Conservation (phyloP, 2,113 vertebrate species). For the Callopanchax toddi region DNA sequence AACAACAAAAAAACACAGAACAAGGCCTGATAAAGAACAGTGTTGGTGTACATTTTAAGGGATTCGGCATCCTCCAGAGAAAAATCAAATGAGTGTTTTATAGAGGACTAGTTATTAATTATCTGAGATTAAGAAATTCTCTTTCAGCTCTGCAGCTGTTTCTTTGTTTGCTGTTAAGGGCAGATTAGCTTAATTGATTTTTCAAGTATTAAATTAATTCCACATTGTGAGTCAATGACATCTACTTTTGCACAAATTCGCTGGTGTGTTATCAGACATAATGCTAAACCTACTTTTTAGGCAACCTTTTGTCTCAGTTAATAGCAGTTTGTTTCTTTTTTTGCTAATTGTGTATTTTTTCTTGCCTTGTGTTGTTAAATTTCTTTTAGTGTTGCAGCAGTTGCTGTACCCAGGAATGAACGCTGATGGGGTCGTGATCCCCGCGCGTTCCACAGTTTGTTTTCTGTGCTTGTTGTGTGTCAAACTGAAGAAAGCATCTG, state of each 20-base stretch:
- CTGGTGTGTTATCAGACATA: slow-evolving; percentile 39
- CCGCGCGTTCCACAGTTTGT: background rate
- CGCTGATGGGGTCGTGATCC: background rate
- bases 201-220: slow-evolving; percentile 75
- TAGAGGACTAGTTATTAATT: slow-evolving; percentile 75
- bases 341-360: background rate
- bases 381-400: background rate
- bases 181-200: slow-evolving; percentile 77
- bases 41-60: slow-evolving; percentile 66
- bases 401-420: slow-evolving; percentile 6
- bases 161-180: slow-evolving; percentile 70
- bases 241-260: slow-evolving; percentile 47
- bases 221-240: slow-evolving; percentile 57
- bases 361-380: slow-evolving; percentile 5
- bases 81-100: slow-evolving; percentile 65
- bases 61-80: slow-evolving; percentile 60
- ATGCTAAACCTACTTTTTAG: slow-evolving; percentile 18
- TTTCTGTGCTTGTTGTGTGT: slow-evolving; percentile 7
- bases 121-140: slow-evolving; percentile 74
- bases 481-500: slow-evolving; percentile 29
- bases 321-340: slow-evolving; percentile 8
- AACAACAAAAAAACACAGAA: no score
- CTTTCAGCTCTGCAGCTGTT: slow-evolving; percentile 46
- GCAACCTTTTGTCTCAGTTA: slow-evolving; percentile 24
- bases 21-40: slow-evolving; percentile 65